phyloP scores from a whole-genome alignment of 2,797 vertebrate genomes.

The Bradypus variegatus region DNA sequence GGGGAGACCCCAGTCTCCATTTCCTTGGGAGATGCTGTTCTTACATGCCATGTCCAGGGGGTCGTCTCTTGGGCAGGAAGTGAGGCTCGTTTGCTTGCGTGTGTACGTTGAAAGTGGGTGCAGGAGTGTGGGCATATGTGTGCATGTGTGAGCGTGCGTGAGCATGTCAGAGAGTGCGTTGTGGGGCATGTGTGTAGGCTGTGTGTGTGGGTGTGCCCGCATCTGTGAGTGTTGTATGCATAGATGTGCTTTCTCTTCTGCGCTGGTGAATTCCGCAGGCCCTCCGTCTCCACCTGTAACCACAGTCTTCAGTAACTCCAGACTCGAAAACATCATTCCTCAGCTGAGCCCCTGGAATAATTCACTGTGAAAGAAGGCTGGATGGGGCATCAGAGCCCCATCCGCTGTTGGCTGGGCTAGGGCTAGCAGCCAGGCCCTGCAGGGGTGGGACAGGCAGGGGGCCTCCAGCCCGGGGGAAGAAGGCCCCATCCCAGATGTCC shows the following conservation, averaged over 20 bases:
- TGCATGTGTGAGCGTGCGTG: no score
- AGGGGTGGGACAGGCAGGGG: neutral
- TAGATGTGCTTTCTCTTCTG: conserved; percentile 33
- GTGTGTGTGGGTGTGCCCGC: neutral
- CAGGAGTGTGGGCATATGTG: no score
- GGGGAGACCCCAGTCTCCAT: no score
- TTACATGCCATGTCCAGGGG: no score
- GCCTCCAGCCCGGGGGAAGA: neutral
- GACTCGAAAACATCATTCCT: neutral
- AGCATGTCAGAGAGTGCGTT: neutral
- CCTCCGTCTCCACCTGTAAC: conserved; percentile 40
- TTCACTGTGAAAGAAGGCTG: neutral
- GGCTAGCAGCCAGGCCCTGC: neutral
- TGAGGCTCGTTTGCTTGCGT: no score
- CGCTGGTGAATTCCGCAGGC: conserved; percentile 41
- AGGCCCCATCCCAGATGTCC: neutral
- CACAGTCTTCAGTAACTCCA: conserved; percentile 19
- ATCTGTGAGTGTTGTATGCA: neutral
- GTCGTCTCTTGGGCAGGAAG: no score
- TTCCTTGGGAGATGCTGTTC: no score
- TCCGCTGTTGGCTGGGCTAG: no score
- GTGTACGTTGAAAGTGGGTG: no score
- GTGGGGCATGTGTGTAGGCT: neutral
- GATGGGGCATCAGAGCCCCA: neutral
- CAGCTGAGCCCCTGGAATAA: neutral